A percentile compares a stretch with the other conserved stretches of the same genome.
Evolutionary conservation across 2,797 vertebrate genomes (phyloP).

Genomic region (Somateria mollissima): DNA sequence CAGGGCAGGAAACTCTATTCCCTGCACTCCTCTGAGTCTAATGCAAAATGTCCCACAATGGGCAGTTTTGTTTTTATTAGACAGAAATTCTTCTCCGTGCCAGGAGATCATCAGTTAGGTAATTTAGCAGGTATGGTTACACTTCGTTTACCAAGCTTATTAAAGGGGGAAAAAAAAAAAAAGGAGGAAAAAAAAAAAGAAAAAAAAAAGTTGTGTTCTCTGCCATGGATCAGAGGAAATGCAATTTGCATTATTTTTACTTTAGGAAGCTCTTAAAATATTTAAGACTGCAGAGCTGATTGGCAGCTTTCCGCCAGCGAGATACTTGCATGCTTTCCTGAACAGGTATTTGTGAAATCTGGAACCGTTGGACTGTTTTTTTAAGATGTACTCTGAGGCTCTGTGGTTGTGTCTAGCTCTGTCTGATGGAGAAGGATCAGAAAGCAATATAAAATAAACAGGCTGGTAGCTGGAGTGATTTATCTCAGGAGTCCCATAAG

Average conservation of each 20-base stretch:
- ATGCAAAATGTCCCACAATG: constrained; percentile 45
- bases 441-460: constrained; percentile 9
- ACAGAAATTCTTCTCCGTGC: constrained; percentile 26
- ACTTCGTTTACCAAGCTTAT: constrained; percentile 40
- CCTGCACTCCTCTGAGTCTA: neutral
- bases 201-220: neutral
- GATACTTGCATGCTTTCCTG: neutral
- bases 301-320: constrained; percentile 5
- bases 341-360: constrained; percentile 44
- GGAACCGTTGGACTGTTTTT: neutral
- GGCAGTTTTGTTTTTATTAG: constrained; percentile 59
- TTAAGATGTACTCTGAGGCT: neutral
- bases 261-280: constrained; percentile 27
- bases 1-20: constrained; percentile 62
- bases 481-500: neutral
- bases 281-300: constrained; percentile 10
- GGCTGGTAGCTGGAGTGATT: neutral
- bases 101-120: constrained; percentile 43
- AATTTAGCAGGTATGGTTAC: constrained; percentile 58
- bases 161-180: neutral
- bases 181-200: neutral
- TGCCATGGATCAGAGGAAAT: neutral
- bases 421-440: neutral
- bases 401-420: neutral
- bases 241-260: constrained; percentile 24